Evolutionary conservation across 1,140 invertebrate genomes (phyloP).

Genomic region (Cepaea nemoralis): DNA sequence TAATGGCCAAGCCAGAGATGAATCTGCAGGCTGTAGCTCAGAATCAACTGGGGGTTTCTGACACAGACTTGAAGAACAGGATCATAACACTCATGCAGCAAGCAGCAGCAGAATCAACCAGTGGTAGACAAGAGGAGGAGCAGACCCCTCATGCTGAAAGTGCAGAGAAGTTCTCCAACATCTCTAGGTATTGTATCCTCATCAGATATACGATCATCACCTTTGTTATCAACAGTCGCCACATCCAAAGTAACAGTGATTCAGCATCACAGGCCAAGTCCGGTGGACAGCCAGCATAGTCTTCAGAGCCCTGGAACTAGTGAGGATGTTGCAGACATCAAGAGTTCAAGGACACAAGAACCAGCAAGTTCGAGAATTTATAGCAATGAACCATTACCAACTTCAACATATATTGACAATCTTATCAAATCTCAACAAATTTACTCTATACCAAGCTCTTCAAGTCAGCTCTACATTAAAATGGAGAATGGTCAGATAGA

Average conservation of each 20-base stretch:
- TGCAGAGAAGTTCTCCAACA: slow-evolving; percentile 35
- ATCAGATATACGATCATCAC: slow-evolving; percentile 26
- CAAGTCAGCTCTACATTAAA: slow-evolving; percentile 26
- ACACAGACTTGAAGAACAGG: slow-evolving; percentile 29
- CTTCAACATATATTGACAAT: slow-evolving; percentile 5
- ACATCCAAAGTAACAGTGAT: not conserved
- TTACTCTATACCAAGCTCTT: not conserved
- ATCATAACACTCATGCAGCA: slow-evolving; percentile 27
- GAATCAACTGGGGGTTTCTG: slow-evolving; percentile 41
- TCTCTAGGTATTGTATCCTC: not conserved
- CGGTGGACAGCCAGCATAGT: not conserved
- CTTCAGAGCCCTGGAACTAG: not conserved
- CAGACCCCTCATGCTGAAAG: slow-evolving; percentile 51
- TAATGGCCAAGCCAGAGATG: slow-evolving; percentile 31
- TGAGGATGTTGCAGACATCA: not conserved
- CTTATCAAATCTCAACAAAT: slow-evolving; percentile 14
- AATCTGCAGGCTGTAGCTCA: slow-evolving; percentile 35
- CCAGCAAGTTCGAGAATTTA: not conserved
- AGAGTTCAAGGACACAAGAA: not conserved
- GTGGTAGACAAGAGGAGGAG: slow-evolving; percentile 31
- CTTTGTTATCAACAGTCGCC: slow-evolving; percentile 2
- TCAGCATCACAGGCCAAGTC: not conserved
- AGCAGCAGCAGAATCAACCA: slow-evolving; percentile 3
- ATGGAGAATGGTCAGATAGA: slow-evolving; percentile 26
- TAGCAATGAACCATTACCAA: not conserved